phyloP scores from a whole-genome alignment of 2,113 vertebrate genomes.

The Oncorhynchus tshawytscha region DNA sequence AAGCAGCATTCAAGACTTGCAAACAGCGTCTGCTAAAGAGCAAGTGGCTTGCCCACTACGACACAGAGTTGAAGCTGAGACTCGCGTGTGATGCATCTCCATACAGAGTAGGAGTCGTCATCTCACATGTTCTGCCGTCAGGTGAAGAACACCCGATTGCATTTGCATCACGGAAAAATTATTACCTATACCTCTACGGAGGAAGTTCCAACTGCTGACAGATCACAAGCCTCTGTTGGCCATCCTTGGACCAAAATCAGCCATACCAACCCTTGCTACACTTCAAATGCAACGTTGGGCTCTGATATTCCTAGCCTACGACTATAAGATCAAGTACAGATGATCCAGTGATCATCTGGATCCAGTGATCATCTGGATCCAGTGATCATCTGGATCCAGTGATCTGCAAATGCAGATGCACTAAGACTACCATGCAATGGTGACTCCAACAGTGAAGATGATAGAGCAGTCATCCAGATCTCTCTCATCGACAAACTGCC shows the following conservation, averaged over 20 bases:
- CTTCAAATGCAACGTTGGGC: slow-evolving; percentile 19
- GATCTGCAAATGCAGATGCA: too few relatives aligned
- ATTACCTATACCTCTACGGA: not conserved
- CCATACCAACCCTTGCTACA: slow-evolving; percentile 12
- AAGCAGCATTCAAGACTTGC: not conserved
- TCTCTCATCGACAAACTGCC: too few relatives aligned
- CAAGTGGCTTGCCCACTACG: not conserved
- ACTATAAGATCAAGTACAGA: slow-evolving; percentile 18
- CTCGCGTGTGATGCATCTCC: not conserved
- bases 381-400: too few relatives aligned
- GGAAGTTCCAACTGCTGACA: not conserved
- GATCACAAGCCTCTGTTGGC: too few relatives aligned
- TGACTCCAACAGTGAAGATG: too few relatives aligned
- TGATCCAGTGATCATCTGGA: too few relatives aligned
- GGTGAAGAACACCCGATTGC: not conserved
- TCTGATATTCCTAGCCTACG: slow-evolving; percentile 1
- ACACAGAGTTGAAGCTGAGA: not conserved
- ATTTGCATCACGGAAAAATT: not conserved
- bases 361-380: too few relatives aligned
- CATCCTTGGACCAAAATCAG: too few relatives aligned
- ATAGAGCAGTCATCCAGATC: too few relatives aligned
- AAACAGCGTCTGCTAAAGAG: not conserved
- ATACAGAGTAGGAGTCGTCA: not conserved
- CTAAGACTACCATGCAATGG: too few relatives aligned
- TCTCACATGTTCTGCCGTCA: not conserved